phyloP scores from a whole-genome alignment of 1,140 invertebrate genomes.

The Diuraphis noxia region DNA sequence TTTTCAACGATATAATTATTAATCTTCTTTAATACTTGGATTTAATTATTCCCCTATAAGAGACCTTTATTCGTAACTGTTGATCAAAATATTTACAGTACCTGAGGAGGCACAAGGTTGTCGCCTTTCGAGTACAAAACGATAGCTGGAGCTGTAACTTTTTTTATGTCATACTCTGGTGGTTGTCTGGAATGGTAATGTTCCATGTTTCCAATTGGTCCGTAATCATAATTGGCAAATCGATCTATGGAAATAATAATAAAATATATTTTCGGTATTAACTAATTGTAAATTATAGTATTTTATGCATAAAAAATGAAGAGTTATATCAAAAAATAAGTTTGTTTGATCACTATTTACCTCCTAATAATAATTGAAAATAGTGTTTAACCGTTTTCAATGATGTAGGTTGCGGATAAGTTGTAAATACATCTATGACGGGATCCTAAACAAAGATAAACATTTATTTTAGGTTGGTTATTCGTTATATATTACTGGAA shows the following conservation, averaged over 20 bases:
- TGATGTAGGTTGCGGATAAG: slow-evolving; percentile 48
- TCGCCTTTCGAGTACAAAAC: slow-evolving; percentile 65
- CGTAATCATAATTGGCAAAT: slow-evolving; percentile 58
- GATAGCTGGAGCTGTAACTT: slow-evolving; percentile 68
- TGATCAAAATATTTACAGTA: neutral
- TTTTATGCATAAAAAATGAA: neutral
- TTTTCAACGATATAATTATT: neutral
- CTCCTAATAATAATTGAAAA: slow-evolving; percentile 39
- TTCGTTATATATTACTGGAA: neutral
- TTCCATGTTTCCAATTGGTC: slow-evolving; percentile 60
- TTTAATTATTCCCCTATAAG: neutral
- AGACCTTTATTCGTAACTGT: neutral
- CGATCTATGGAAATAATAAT: slow-evolving; percentile 51
- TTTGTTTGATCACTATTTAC: neutral
- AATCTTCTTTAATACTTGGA: neutral
- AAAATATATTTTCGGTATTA: neutral
- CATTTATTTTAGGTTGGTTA: neutral
- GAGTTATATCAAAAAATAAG: neutral
- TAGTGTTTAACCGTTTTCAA: slow-evolving; percentile 49
- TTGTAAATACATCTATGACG: slow-evolving; percentile 41
- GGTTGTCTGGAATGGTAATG: slow-evolving; percentile 64
- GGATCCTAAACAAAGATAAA: neutral
- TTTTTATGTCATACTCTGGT: slow-evolving; percentile 66
- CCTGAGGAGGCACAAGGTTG: neutral
- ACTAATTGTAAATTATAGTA: neutral